Evolutionary conservation across 2,113 vertebrate species (phyloP), one percentile per base, ranked within the genome.

Genomic region (Strix aluco): DNA sequence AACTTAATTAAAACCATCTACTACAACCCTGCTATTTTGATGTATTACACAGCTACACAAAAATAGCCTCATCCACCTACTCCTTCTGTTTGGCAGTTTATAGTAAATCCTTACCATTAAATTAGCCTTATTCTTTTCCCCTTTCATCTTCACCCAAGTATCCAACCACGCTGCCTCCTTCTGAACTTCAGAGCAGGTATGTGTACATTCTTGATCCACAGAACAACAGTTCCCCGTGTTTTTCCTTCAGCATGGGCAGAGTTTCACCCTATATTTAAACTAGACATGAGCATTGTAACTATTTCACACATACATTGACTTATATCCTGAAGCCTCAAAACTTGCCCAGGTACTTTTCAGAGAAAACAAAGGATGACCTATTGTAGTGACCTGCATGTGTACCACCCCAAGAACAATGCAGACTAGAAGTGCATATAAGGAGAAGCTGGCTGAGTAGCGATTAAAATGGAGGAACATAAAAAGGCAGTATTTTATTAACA

Each of bases 131-230:
- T 88, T 95, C 57, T 89, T 81, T 91, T 77, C 20, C 19, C 26
- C 87, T 96, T 97, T 96, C 90, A 97, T 96, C 94, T 96, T 93
- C 90, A 77, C 79, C 94, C 93, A 96, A 93, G 36, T 80, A 90
- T 79, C 78, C 78, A 96, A 95, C 87, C 88, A 77, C 70, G 61
- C 34, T 85, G 91, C 46, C 90, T 95, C 63, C 79, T 94, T 44
- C 85, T 88, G 81, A 94, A 72, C 84, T 96, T 96, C 89, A 96
- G 90, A 96, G 93, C 81, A 95, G 78, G 93, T 93, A 91, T 85
- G 93, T 65, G 78, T 54, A 85, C 81, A 82, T 94, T 96, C 91
- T 91, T 85, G 73, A 80, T 95, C 57, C 66, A 75, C n/a, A 81
- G 57, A 92, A 47, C 77, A 84, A 52, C 52, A 90, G 47, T 18